Evolutionary conservation across 2,888 invertebrate species (phyloP).

Genomic region (Cosmia trapezina): DNA sequence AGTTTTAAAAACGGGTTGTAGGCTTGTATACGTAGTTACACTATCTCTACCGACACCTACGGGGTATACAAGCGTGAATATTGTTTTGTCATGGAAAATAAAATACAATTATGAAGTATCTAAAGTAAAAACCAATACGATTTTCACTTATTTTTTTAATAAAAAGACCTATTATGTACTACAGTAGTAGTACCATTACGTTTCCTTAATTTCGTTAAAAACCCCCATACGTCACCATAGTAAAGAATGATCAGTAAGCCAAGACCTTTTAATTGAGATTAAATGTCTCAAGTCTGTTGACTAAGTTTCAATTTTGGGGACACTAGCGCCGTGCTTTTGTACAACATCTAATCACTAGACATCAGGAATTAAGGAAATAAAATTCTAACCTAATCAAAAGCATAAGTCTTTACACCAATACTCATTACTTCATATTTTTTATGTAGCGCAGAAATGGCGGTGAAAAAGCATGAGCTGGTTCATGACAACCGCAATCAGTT

Average conservation of each 20-base stretch:
- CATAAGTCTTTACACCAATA: background rate
- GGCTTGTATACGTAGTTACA: too few relatives aligned
- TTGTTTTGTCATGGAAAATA: background rate
- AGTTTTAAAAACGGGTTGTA: background rate
- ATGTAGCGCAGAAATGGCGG: conserved; percentile 85
- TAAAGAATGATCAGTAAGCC: background rate
- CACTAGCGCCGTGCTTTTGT: background rate
- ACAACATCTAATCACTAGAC: background rate
- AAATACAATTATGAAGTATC: background rate
- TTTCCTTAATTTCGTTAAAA: background rate
- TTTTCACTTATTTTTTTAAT: too few relatives aligned
- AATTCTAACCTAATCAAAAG: background rate
- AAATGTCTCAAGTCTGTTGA: background rate
- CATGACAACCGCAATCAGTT: conserved; percentile 84
- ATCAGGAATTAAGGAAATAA: background rate
- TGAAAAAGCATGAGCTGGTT: conserved; percentile 90
- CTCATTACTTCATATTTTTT: conserved; percentile 17
- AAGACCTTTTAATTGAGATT: background rate
- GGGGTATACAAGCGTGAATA: background rate
- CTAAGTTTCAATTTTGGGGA: background rate
- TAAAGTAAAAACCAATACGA: background rate
- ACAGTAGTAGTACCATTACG: too few relatives aligned
- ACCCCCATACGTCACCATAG: background rate
- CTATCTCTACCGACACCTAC: background rate
- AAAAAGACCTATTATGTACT: too few relatives aligned